Evolutionary conservation across 2,797 vertebrate species (phyloP).

Genomic region (Gallinago solitaria): DNA sequence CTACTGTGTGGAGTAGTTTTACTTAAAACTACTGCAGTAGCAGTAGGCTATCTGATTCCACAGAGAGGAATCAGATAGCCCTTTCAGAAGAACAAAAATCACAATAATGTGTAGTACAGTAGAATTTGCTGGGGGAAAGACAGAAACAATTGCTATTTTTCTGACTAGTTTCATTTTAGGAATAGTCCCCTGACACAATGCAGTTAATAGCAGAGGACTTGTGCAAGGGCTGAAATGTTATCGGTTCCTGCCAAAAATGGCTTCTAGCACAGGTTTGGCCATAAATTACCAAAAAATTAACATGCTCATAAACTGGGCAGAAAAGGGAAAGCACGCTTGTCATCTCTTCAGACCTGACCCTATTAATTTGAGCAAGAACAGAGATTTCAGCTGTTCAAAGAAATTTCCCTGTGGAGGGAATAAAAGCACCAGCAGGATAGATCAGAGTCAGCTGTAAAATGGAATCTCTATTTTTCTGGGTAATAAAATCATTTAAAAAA

Average conservation of each 20-base stretch:
- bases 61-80: not conserved
- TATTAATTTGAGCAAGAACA: slow-evolving; percentile 10
- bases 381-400: slow-evolving; percentile 19
- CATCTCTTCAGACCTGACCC: not conserved
- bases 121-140: not conserved
- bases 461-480: slow-evolving; percentile 53
- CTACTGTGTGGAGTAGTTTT: not conserved
- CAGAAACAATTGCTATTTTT: not conserved
- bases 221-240: not conserved
- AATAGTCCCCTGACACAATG: not conserved
- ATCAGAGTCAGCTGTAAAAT: slow-evolving; percentile 13
- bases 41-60: not conserved
- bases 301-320: not conserved
- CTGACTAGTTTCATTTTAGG: not conserved
- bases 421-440: slow-evolving; percentile 12
- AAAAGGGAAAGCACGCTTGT: not conserved
- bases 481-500: slow-evolving; percentile 23
- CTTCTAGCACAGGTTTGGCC: not conserved
- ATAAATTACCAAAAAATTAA: not conserved
- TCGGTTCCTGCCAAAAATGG: not conserved
- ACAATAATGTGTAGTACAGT: not conserved
- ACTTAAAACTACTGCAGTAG: too few relatives aligned
- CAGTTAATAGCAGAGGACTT: not conserved
- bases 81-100: not conserved
- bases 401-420: not conserved